These are phyloP conservation scores for Chrysochloris asiatica DNA, from an alignment of 2,113 vertebrate genomes.

Conservation along the genomic window DNA sequence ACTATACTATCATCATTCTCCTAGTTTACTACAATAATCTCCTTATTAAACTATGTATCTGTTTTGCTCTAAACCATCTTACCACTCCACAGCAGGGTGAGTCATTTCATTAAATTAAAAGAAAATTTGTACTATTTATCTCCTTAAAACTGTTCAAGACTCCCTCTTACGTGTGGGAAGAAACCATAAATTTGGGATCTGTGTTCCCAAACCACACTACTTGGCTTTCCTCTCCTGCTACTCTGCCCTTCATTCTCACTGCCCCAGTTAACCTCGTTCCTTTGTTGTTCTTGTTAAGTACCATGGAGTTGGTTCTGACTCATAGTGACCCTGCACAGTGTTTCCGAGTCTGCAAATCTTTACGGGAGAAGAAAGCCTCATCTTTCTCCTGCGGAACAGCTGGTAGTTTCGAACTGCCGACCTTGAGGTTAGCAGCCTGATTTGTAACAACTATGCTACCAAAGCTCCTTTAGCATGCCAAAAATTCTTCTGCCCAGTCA, in stretches of 20 bases:
- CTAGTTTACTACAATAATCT: background rate
- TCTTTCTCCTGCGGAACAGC: too few relatives aligned
- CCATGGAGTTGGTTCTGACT: too few relatives aligned
- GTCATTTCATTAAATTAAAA: background rate
- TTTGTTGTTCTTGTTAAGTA: too few relatives aligned
- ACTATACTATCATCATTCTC: background rate
- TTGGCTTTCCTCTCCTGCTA: background rate
- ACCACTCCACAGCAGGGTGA: background rate
- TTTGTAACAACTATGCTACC: too few relatives aligned
- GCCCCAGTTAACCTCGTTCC: background rate
- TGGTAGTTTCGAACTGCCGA: too few relatives aligned
- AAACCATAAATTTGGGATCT: fast-evolving
- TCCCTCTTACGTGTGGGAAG: background rate
- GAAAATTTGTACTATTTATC: background rate
- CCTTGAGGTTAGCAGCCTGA: too few relatives aligned
- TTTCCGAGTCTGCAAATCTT: too few relatives aligned
- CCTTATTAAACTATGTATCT: too few relatives aligned
- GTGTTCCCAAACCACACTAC: background rate
- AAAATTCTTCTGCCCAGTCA: too few relatives aligned
- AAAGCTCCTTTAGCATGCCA: too few relatives aligned
- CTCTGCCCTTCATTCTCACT: background rate
- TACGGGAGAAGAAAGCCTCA: too few relatives aligned
- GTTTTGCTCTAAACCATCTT: background rate
- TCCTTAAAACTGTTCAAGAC: background rate
- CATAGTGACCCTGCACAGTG: too few relatives aligned